Percentiles rank a stretch among this genome's conserved stretches.
Conservation (phyloP, 2,113 vertebrate genomes). For the Ancistrus triradiatus region DNA sequence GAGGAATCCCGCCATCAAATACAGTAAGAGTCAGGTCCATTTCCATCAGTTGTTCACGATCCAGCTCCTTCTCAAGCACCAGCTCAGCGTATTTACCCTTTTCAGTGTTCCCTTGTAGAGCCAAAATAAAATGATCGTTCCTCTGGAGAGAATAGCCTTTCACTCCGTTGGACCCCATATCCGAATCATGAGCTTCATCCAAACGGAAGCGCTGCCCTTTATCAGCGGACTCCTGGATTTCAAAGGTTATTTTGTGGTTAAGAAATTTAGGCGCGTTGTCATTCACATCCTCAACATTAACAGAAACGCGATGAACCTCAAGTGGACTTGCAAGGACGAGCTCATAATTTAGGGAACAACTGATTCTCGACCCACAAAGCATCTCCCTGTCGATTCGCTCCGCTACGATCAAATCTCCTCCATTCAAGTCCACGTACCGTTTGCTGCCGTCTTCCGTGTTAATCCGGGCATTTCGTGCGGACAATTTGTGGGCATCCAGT, state of each 20-base stretch:
- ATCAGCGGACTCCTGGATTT: conserved; percentile 51
- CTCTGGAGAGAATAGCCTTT: conserved; percentile 63
- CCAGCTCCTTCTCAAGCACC: conserved; percentile 60
- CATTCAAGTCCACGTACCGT: not conserved
- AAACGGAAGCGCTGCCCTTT: conserved; percentile 51
- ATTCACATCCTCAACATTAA: conserved; percentile 64
- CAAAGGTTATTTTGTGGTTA: conserved; percentile 40
- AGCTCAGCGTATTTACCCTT: conserved; percentile 54
- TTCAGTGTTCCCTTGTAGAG: conserved; percentile 47
- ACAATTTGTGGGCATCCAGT: conserved; percentile 14
- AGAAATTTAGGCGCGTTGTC: conserved; percentile 61
- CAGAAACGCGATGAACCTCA: conserved; percentile 35
- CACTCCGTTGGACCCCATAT: conserved; percentile 67
- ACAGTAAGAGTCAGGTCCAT: conserved; percentile 66
- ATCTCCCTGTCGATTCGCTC: not conserved
- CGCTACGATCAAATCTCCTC: not conserved
- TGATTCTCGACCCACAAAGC: conserved; percentile 41
- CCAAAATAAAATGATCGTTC: conserved; percentile 50
- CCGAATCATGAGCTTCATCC: conserved; percentile 55
- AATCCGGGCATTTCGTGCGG: conserved; percentile 61
- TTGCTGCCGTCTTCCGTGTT: not conserved
- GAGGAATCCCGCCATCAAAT: conserved; percentile 68
- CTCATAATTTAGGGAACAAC: conserved; percentile 30
- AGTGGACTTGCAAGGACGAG: not conserved
- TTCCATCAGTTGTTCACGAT: conserved; percentile 59